Conservation (phyloP, 2,888 invertebrate genomes). For the Clunio marinus region DNA sequence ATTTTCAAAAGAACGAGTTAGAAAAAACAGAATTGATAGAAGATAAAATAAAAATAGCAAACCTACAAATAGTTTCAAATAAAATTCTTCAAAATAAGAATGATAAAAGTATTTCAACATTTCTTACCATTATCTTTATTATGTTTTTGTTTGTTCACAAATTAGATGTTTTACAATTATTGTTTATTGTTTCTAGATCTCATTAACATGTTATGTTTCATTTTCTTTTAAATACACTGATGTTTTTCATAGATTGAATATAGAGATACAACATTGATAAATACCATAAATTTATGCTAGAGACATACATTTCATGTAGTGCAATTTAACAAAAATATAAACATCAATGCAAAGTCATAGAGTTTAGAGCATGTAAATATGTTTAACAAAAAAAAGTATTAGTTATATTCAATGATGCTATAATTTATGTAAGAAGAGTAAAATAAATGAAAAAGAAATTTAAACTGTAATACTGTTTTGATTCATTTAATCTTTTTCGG, state of each 20-base stretch:
- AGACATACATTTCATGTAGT: too few relatives aligned
- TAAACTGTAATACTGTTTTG: too few relatives aligned
- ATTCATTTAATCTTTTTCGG: too few relatives aligned
- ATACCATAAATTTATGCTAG: conserved; percentile 23
- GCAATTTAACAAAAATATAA: neutral
- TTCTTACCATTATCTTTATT: conserved; percentile 22
- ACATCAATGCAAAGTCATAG: neutral
- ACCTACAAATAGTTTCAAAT: too few relatives aligned
- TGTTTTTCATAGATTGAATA: conserved; percentile 21
- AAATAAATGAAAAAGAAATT: too few relatives aligned
- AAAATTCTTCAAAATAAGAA: too few relatives aligned
- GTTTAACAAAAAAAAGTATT: neutral
- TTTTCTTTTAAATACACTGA: neutral
- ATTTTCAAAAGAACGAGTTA: too few relatives aligned
- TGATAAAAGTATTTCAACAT: too few relatives aligned
- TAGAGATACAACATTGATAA: conserved; percentile 11
- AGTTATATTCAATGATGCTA: too few relatives aligned
- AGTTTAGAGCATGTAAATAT: neutral
- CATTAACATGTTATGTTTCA: conserved; percentile 15
- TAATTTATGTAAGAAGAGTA: too few relatives aligned
- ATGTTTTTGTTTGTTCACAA: conserved; percentile 19
- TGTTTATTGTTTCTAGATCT: conserved; percentile 18
- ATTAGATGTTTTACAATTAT: conserved; percentile 23
- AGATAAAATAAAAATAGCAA: too few relatives aligned
- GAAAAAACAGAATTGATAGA: too few relatives aligned